These are phyloP conservation scores for Cryptoblepharus egeriae DNA, from an alignment of 2,797 vertebrate genomes.

Conservation along the genomic window DNA sequence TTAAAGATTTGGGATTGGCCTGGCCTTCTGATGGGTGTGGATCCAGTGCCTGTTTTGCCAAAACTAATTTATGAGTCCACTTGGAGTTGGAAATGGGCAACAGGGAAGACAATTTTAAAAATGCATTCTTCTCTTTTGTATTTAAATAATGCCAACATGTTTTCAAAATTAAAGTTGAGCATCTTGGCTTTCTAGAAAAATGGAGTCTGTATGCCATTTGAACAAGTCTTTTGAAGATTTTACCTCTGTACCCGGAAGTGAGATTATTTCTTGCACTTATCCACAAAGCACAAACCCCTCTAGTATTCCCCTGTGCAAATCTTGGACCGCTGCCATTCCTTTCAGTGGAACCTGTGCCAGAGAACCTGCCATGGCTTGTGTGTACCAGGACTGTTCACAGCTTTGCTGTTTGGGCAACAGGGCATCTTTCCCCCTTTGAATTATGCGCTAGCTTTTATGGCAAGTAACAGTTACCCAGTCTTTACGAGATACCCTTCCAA, in stretches of 20 bases:
- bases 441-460: neutral
- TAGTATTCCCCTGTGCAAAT: neutral
- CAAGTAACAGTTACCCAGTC: neutral
- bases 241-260: neutral
- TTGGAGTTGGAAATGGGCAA: neutral
- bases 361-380: neutral
- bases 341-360: neutral
- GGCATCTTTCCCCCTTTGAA: neutral
- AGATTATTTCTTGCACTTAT: neutral
- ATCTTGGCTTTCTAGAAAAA: too few relatives aligned
- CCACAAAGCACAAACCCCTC: neutral
- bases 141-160: too few relatives aligned
- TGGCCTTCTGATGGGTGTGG: too few relatives aligned
- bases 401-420: accelerated
- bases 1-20: too few relatives aligned
- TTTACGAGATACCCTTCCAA: neutral
- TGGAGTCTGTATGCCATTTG: too few relatives aligned
- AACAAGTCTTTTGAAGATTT: too few relatives aligned
- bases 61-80: neutral
- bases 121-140: neutral
- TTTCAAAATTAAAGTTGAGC: too few relatives aligned
- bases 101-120: neutral
- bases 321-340: neutral
- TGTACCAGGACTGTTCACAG: neutral
- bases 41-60: too few relatives aligned